Conservation (phyloP, 2,888 invertebrate species). For the Nysson spinosus region DNA sequence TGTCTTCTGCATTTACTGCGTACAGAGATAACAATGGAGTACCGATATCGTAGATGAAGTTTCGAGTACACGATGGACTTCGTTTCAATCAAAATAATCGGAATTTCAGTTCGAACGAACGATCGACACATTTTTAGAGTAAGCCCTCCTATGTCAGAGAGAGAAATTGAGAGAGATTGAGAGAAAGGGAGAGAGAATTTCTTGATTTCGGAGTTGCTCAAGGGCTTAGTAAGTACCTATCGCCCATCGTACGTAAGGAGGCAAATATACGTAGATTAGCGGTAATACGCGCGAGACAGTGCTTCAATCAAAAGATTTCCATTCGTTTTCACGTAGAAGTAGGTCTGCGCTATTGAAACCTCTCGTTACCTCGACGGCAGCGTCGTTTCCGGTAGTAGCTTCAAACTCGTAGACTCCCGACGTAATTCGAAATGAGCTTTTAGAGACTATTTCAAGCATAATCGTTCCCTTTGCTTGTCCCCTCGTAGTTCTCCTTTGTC, state of each 20-base stretch:
- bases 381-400: no score
- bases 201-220: slow-evolving; percentile 62
- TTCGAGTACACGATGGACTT: background rate
- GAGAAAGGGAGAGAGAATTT: slow-evolving; percentile 20
- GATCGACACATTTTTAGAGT: slow-evolving; percentile 49
- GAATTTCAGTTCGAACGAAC: slow-evolving; percentile 33
- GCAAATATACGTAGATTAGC: slow-evolving; percentile 12
- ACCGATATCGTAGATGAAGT: no score
- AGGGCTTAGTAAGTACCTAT: slow-evolving; percentile 47
- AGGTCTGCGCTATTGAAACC: background rate
- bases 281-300: slow-evolving; percentile 10
- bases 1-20: no score
- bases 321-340: no score
- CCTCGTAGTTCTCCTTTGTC: no score
- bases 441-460: no score
- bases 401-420: no score
- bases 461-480: no score
- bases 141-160: slow-evolving; percentile 37
- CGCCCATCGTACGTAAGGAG: slow-evolving; percentile 3
- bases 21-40: no score
- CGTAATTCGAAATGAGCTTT: no score
- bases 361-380: background rate
- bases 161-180: slow-evolving; percentile 1
- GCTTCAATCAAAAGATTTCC: no score
- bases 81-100: background rate